Conservation (phyloP, 2,797 vertebrate genomes). For the Oophaga sylvatica region DNA sequence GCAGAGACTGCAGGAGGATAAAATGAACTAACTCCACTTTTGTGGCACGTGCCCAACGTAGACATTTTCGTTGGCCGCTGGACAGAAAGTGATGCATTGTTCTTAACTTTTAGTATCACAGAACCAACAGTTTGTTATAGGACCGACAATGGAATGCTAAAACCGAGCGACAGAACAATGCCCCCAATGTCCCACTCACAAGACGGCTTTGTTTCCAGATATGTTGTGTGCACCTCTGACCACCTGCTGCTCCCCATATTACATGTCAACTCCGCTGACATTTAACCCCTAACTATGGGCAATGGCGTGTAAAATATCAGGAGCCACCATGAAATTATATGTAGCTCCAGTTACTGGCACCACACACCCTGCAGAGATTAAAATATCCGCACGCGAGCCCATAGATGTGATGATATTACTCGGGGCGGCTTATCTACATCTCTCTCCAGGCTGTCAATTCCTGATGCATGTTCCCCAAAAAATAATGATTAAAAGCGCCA, state of each 20-base stretch:
- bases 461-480: not conserved
- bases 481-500: not conserved
- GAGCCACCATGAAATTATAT: not conserved
- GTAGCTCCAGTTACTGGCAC: slow-evolving; percentile 21
- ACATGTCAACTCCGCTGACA: slow-evolving; percentile 44
- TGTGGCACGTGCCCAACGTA: slow-evolving; percentile 39
- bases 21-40: not conserved
- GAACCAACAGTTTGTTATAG: slow-evolving; percentile 49
- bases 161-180: slow-evolving; percentile 34
- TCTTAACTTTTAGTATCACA: slow-evolving; percentile 37
- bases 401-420: not conserved
- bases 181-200: slow-evolving; percentile 45
- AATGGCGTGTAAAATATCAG: slow-evolving; percentile 5
- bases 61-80: slow-evolving; percentile 47
- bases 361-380: not conserved
- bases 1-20: slow-evolving; percentile 1
- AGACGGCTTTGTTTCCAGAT: slow-evolving; percentile 39
- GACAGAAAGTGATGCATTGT: slow-evolving; percentile 52
- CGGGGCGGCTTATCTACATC: not conserved
- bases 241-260: slow-evolving; percentile 54
- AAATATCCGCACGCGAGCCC: not conserved
- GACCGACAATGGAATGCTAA: slow-evolving; percentile 48
- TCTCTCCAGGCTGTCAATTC: not conserved
- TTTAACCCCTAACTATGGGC: slow-evolving; percentile 26
- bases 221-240: slow-evolving; percentile 42